phyloP scores from a whole-genome alignment of 2,113 vertebrate species.

The Jaculus jaculus region DNA sequence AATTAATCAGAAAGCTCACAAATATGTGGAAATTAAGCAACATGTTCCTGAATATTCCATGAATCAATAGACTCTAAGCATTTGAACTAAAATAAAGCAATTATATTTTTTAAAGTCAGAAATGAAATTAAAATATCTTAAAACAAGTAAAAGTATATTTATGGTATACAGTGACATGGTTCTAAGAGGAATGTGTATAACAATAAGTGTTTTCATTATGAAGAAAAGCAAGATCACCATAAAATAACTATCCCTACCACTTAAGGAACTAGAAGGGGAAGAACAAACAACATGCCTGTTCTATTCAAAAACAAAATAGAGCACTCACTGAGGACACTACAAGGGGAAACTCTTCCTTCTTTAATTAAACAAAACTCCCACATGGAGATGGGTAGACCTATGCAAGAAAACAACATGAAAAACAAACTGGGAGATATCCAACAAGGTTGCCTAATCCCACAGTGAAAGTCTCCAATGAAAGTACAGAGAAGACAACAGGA shows the following conservation, averaged over 20 bases:
- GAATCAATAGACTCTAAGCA: background rate
- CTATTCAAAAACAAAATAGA: no score
- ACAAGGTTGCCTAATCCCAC: no score
- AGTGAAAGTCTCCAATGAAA: no score
- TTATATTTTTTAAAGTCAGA: background rate
- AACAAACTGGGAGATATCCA: no score
- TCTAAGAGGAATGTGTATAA: background rate
- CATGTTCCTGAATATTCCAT: background rate
- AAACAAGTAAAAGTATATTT: background rate
- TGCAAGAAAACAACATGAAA: no score
- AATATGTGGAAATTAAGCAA: background rate
- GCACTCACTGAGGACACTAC: no score
- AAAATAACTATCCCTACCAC: background rate
- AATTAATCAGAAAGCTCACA: background rate
- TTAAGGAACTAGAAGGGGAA: background rate
- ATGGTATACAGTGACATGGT: background rate
- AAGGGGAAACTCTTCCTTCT: no score
- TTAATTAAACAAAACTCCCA: no score
- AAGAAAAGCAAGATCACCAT: background rate
- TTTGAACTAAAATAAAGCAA: background rate
- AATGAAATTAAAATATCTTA: background rate
- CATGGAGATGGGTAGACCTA: no score
- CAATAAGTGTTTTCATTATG: background rate
- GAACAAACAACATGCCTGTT: background rate
- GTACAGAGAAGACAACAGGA: no score